Conservation (phyloP, 2,797 vertebrate genomes). For the Scyliorhinus canicula region DNA sequence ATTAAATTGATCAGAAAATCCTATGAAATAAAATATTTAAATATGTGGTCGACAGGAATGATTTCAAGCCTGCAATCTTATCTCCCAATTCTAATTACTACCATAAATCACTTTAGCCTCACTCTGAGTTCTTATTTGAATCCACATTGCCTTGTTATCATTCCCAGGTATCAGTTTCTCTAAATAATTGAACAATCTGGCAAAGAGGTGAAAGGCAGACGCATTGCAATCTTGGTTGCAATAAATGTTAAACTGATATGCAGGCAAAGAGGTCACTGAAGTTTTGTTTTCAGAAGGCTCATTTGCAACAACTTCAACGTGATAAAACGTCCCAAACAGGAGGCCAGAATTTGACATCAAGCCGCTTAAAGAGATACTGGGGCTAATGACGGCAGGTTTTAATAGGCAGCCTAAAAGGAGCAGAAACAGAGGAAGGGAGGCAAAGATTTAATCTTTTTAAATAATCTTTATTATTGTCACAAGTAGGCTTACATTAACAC, state of each 20-base stretch:
- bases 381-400: no score
- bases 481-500: no score
- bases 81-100: neutral
- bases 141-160: neutral
- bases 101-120: neutral
- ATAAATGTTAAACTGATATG: neutral
- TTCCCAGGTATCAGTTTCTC: neutral
- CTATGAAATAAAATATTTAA: neutral
- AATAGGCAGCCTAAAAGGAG: no score
- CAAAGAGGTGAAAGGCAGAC: neutral
- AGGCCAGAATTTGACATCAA: no score
- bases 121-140: neutral
- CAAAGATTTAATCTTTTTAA: no score
- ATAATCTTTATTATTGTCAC: no score
- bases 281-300: neutral
- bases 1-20: neutral
- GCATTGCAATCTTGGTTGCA: neutral
- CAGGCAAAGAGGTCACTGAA: neutral
- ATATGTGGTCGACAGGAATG: neutral
- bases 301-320: no score
- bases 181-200: neutral
- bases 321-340: no score
- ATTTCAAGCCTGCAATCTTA: neutral
- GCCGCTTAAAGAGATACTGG: no score
- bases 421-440: no score